Evolutionary conservation across 2,113 vertebrate species (phyloP), one percentile per base, ranked within the genome.

Genomic region (Onychostoma macrolepis): DNA sequence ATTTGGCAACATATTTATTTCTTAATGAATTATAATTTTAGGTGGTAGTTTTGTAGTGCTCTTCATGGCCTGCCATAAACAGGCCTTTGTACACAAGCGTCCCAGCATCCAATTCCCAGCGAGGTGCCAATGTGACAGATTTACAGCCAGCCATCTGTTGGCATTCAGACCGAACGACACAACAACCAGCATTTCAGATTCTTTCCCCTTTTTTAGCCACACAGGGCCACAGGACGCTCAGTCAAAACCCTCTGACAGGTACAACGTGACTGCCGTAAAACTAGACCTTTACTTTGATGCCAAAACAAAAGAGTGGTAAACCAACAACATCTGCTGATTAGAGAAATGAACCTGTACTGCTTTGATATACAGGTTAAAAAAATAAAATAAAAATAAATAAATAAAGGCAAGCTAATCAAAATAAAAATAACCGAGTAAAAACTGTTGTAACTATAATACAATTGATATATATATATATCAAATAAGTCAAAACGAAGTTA

Each of bases 101-200:
- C 21, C 28, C 78, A 75, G 87, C 81, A 85, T 88, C n/a, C 45
- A 84, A 43, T 87, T 92, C 88, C 26, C 76, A 26, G 77, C 41
- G 83, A 91, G 89, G 83, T 88, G 88, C 89, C 90, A 89, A 48
- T 30, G 15, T 79, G 89, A 89, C 88, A 94, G 90, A 94, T 94
- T 94, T 94, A 93, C 78, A 88, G 81, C 69, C 77, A 41, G 12
- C 90, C 92, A 92, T 92, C 88, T 92, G 90, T 85, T 91, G 85
- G 80, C 78, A 53, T 86, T 86, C 50, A 77, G 30, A 21, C 43
- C 71, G 50, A 13, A 65, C 33, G 19, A 43, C 58, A 85, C 76
- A 85, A 87, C 53, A 86, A 85, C 69, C 81, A 76, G 80, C 79
- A 67, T 88, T 84, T 82, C 80, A 76, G 82, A 83, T 79, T 91